phyloP scores from a whole-genome alignment of 1,140 invertebrate species.

The Notospermus geniculatus region DNA sequence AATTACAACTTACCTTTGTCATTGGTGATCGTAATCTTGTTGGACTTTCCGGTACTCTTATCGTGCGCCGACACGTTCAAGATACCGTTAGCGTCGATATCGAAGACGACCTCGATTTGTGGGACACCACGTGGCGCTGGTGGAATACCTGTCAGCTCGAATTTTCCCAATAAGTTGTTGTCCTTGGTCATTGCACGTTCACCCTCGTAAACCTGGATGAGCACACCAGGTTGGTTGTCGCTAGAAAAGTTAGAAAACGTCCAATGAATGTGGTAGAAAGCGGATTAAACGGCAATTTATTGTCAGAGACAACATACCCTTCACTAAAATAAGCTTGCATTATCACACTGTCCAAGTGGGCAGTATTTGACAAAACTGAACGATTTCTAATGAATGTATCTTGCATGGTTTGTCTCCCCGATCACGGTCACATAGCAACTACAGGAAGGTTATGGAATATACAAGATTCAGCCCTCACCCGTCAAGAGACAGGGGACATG shows the following conservation, averaged over 20 bases:
- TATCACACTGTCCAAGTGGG: too few relatives aligned
- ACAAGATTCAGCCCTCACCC: too few relatives aligned
- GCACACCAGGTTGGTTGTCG: slow-evolving; percentile 82
- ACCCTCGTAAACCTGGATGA: slow-evolving; percentile 72
- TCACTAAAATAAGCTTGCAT: too few relatives aligned
- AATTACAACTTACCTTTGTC: slow-evolving; percentile 73
- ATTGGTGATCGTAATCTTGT: slow-evolving; percentile 97
- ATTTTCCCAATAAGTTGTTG: slow-evolving; percentile 85
- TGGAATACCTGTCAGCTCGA: slow-evolving; percentile 90
- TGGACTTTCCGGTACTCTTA: slow-evolving; percentile 85
- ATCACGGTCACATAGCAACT: neutral
- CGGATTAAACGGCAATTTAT: too few relatives aligned
- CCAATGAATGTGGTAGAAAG: neutral
- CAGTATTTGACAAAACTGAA: too few relatives aligned
- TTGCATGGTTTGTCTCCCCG: neutral
- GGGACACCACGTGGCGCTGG: slow-evolving; percentile 93
- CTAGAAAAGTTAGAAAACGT: slow-evolving; percentile 38
- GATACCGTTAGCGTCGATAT: slow-evolving; percentile 64
- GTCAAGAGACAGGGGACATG: too few relatives aligned
- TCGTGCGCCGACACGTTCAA: slow-evolving; percentile 60
- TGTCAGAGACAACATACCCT: too few relatives aligned
- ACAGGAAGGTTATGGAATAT: too few relatives aligned
- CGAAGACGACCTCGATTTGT: slow-evolving; percentile 70
- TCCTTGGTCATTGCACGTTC: slow-evolving; percentile 66
- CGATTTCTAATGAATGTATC: neutral